Base-by-base conservation (phyloP, 2,797 vertebrate genomes). In the Pteropus rufus region DNA sequence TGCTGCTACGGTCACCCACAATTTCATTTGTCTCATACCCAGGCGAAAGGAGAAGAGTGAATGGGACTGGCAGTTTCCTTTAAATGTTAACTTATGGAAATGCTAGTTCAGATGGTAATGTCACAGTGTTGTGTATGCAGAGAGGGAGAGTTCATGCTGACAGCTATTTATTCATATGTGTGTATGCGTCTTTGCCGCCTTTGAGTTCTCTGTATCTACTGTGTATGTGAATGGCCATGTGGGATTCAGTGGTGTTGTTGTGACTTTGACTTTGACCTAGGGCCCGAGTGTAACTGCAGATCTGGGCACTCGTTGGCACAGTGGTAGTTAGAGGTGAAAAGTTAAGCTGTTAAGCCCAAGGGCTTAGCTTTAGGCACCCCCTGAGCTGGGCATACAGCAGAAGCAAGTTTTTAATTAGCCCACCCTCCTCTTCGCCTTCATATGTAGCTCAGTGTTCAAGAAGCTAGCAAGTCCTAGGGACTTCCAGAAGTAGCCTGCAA, bases 181-280 rank as follows among this genome's bases (percentile, higher is more conserved):
- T 98, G 97, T 98, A 97, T 98, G 98, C 98, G 98, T 98, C 97
- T 98, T 97, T 97, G 97, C 95, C 92, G 65, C 98, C 98, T 98
- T 98, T 98, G 98, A 97, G 98, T 98, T 98, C 98, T 98, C 98
- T 98, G 98, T 98, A 98, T 98, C 98, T 98, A 94, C 98, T 39
- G 97, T 98, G 98, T 98, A 98, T 98, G 98, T 99, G 98, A 98
- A 99, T 99, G 98, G 98, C 98, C 98, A 98, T 70, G 98, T 98
- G 98, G 98, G 98, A 98, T 98, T 98, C 98, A 97, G 99, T 98
- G 98, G 98, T 99, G 99, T 99, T 99, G 98, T 98, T 98, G 94
- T 98, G 98, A 99, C 99, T 99, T 98, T 98, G 98, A 98, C 97
- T 99, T 98, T 98, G 98, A 98, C 97, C 98, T 98, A 98, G 99